Base-by-base conservation (phyloP, 2,797 vertebrate species). In the Gymnodraco acuticeps region DNA sequence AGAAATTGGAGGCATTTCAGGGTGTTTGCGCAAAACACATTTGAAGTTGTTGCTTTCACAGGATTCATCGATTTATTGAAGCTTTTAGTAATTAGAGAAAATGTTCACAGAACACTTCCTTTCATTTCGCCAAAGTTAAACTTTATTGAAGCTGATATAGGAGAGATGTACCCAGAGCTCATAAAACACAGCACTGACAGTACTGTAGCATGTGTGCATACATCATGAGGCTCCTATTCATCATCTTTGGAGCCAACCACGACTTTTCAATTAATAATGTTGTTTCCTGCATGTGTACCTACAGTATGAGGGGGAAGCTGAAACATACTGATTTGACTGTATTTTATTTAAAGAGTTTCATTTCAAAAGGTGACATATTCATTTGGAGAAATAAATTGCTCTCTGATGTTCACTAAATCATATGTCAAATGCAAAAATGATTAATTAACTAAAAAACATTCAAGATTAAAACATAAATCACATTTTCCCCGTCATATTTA, bases 251-350 rank as follows among this genome's bases (percentile, higher is more conserved):
- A 74, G 71, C 27, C 55, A 62, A 61, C 64, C 10, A 43, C 51
- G 54, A 78, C 65, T 67, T 74, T 80, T 79, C 81, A 81, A 87
- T 89, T 50, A 87, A 81, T 81, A 42, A 82, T 84, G 79, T 68
- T 69, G 33, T 75, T 76, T 83, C 42, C 50, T 75, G 73, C 62
- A 38, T 71, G 60, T 70, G 53, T 15, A 68, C 41, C 50, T 45
- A 38, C 33, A 38, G 7, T 38, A 56, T 19, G 52, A 47, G 27
- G 54, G n/a, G 27, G 51, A 55, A 42, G 67, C 55, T 66, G 67
- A 67, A 73, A 73, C 67, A 75, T 27, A 55, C 43, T 45, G 64
- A 80, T 75, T 69, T 58, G 64, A 78, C 55, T 72, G 48, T 69
- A 11, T 31, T 23, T 51, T 31, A 41, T 65, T 77, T 42, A 64